Percentiles rank a stretch among this genome's conserved stretches.
phyloP scores from a whole-genome alignment of 2,797 vertebrate genomes.

The Paratrypauchen microcephalus region DNA sequence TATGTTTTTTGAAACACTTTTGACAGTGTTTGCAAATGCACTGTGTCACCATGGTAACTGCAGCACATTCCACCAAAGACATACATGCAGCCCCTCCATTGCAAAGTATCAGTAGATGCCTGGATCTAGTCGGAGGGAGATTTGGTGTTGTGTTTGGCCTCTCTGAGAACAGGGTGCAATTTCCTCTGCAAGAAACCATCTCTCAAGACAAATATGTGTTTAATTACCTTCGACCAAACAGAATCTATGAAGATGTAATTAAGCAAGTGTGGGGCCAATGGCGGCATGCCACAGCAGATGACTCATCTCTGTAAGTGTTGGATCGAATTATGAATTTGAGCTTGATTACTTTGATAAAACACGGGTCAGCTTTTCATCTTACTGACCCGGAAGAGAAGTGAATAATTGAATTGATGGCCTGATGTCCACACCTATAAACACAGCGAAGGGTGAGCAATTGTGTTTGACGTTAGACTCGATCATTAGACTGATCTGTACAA shows the following conservation, averaged over 20 bases:
- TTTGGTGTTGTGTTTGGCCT: neutral
- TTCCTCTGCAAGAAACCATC: constrained; percentile 14
- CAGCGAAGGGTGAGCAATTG: constrained; percentile 1
- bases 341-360: constrained; percentile 1
- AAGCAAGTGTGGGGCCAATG: neutral
- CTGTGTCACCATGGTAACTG: too few species aligned
- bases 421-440: neutral
- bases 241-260: constrained; percentile 16
- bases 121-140: neutral
- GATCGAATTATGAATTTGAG: constrained; percentile 3
- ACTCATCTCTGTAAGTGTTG: neutral
- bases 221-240: constrained; percentile 29
- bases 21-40: too few species aligned
- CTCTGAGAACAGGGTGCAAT: constrained; percentile 3
- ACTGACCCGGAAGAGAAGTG: constrained; percentile 6
- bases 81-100: too few species aligned
- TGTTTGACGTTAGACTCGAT: neutral
- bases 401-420: constrained; percentile 8
- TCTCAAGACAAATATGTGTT: constrained; percentile 30
- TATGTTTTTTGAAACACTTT: too few species aligned
- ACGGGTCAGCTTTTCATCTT: constrained; percentile 1
- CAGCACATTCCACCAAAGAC: too few species aligned
- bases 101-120: too few species aligned
- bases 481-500: neutral
- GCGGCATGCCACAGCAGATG: neutral